Evolutionary conservation across 2,113 vertebrate species (phyloP).

Genomic region (Anseranas semipalmata): DNA sequence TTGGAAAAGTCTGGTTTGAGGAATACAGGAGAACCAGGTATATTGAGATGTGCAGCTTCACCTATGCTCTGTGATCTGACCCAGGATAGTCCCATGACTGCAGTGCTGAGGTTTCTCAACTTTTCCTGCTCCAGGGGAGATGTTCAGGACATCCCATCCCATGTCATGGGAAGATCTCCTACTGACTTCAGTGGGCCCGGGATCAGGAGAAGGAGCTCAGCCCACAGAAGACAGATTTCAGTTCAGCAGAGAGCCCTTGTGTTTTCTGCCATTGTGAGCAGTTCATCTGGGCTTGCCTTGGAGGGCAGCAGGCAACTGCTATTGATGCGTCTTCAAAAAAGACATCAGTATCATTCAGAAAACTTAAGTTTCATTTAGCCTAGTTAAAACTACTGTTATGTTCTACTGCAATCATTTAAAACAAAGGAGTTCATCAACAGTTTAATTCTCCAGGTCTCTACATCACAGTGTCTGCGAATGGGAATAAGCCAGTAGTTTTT

Average conservation of each 20-base stretch:
- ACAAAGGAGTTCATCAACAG: conserved; percentile 25
- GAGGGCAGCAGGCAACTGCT: background rate
- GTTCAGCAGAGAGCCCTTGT: background rate
- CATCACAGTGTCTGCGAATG: background rate
- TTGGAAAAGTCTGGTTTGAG: background rate
- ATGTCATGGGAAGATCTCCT: background rate
- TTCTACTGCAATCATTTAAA: conserved; percentile 6
- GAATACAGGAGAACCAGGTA: background rate
- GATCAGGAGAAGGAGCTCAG: background rate
- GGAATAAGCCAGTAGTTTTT: conserved; percentile 8
- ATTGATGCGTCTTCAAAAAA: background rate
- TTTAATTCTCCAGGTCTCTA: background rate
- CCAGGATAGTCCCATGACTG: fast-evolving
- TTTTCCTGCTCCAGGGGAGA: background rate
- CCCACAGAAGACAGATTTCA: background rate
- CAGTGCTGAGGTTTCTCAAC: background rate
- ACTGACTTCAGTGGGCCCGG: background rate
- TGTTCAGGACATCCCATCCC: background rate
- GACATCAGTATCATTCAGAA: background rate
- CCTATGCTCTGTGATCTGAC: background rate
- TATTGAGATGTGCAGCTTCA: background rate
- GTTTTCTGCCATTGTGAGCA: background rate
- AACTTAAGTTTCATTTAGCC: background rate
- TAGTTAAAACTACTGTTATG: background rate
- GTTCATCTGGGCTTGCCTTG: background rate